Evolutionary conservation across 2,888 invertebrate genomes (phyloP).

Genomic region (Drosophila anceps): DNA sequence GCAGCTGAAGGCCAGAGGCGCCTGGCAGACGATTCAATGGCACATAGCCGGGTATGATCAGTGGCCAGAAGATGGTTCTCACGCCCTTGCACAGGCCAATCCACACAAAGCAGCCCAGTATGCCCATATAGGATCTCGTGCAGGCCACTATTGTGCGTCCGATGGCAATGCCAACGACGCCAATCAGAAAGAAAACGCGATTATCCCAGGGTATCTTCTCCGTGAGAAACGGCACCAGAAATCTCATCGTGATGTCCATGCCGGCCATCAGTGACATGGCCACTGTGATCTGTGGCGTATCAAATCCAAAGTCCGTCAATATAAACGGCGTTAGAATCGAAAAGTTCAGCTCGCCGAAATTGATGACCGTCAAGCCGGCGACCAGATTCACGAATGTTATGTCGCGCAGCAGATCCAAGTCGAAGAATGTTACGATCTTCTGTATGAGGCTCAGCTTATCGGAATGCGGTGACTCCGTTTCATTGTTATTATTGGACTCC

Average conservation of each 20-base stretch:
- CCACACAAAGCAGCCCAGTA: constrained; percentile 88
- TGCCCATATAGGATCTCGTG: constrained; percentile 87
- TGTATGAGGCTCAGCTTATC: constrained; percentile 84
- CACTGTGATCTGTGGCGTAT: constrained; percentile 87
- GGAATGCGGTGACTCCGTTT: background rate
- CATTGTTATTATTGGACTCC: constrained; percentile 8
- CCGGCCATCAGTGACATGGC: constrained; percentile 90
- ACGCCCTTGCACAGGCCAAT: constrained; percentile 91
- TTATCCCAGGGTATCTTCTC: constrained; percentile 90
- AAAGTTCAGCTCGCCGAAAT: constrained; percentile 90
- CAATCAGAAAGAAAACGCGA: constrained; percentile 89
- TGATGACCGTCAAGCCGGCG: constrained; percentile 90
- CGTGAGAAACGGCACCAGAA: constrained; percentile 89
- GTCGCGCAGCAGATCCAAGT: constrained; percentile 89
- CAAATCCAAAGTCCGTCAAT: constrained; percentile 89
- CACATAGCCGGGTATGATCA: constrained; percentile 90
- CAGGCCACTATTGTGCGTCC: constrained; percentile 88
- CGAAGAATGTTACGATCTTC: constrained; percentile 89
- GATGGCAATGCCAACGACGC: constrained; percentile 88
- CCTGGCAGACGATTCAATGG: constrained; percentile 89
- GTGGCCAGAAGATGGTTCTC: constrained; percentile 90
- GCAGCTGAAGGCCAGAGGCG: constrained; percentile 89
- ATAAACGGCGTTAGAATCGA: constrained; percentile 91
- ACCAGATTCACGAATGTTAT: constrained; percentile 90
- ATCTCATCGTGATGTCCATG: constrained; percentile 88